A percentile compares a stretch with the other conserved stretches of the same genome.
Evolutionary conservation across 1,140 invertebrate species (phyloP).

Genomic region (Pemphigus obesinymphae): DNA sequence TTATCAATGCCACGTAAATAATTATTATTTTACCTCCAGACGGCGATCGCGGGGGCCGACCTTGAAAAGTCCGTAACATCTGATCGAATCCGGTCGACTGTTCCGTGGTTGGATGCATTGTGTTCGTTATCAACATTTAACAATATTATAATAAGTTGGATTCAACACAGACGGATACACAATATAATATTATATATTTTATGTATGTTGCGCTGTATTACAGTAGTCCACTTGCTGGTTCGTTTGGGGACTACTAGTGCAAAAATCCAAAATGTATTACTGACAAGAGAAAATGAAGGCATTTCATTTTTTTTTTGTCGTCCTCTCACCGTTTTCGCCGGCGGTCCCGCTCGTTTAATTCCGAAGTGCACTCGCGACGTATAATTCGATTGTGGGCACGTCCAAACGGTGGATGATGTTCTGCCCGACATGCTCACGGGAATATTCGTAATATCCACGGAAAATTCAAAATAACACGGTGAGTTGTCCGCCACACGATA

Average conservation of each 20-base stretch:
- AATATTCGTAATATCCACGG: not conserved
- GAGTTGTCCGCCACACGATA: not conserved
- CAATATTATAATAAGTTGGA: not conserved
- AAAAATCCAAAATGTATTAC: not conserved
- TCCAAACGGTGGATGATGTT: not conserved
- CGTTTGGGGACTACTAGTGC: too few relatives aligned
- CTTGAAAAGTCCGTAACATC: slow-evolving; percentile 11
- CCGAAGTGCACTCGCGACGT: not conserved
- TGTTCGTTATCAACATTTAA: slow-evolving; percentile 11
- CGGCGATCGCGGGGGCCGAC: not conserved
- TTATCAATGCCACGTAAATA: slow-evolving; percentile 8
- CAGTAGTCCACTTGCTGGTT: too few relatives aligned
- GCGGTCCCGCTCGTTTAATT: too few relatives aligned
- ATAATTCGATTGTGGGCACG: not conserved
- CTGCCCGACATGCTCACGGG: not conserved
- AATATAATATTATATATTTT: not conserved
- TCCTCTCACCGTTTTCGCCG: not conserved
- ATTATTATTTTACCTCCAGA: not conserved
- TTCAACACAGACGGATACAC: not conserved
- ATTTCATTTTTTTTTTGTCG: not conserved
- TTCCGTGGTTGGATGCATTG: slow-evolving; percentile 33
- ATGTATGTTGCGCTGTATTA: not conserved
- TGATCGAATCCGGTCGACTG: not conserved
- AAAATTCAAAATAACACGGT: not conserved
- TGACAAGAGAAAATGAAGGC: not conserved